A percentile compares a stretch with the other conserved stretches of the same genome.
These are phyloP conservation scores for Cheirogaleus medius DNA, from an alignment of 2,113 vertebrate genomes.

Conservation along the genomic window DNA sequence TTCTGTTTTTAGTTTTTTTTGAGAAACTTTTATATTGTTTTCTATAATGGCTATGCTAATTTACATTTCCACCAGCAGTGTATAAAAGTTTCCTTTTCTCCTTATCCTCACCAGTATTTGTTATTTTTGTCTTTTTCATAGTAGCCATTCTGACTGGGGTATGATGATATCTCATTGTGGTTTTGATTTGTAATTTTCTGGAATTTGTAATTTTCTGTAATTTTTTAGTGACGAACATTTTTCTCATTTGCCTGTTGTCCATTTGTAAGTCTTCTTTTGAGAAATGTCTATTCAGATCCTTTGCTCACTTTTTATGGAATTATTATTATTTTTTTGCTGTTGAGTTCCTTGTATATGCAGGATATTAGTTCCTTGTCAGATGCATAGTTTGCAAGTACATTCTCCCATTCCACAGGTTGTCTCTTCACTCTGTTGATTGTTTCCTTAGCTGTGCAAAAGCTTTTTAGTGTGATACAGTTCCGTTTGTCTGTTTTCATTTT, in stretches of 20 bases:
- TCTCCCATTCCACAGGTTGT: too few species aligned
- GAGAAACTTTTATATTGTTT: not conserved
- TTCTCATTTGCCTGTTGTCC: not conserved
- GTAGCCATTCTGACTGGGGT: not conserved
- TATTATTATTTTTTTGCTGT: too few species aligned
- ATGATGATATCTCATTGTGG: not conserved
- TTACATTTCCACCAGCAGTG: not conserved
- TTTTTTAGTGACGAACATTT: not conserved
- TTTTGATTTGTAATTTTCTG: not conserved
- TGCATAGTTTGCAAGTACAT: too few species aligned
- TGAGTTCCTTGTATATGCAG: too few species aligned
- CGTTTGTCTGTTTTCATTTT: too few species aligned
- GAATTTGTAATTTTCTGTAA: not conserved
- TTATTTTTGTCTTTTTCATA: not conserved
- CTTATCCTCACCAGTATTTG: not conserved
- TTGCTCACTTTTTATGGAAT: not conserved
- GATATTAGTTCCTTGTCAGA: too few species aligned
- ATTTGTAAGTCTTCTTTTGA: not conserved
- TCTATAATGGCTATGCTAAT: not conserved
- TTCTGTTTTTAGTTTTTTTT: not conserved
- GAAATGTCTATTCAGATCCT: not conserved
- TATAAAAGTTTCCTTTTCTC: not conserved
- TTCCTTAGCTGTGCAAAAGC: too few species aligned
- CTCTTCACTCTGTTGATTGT: too few species aligned
- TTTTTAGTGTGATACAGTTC: too few species aligned